Evolutionary conservation across 2,888 invertebrate species (phyloP).

Genomic region (Rapana venosa): DNA sequence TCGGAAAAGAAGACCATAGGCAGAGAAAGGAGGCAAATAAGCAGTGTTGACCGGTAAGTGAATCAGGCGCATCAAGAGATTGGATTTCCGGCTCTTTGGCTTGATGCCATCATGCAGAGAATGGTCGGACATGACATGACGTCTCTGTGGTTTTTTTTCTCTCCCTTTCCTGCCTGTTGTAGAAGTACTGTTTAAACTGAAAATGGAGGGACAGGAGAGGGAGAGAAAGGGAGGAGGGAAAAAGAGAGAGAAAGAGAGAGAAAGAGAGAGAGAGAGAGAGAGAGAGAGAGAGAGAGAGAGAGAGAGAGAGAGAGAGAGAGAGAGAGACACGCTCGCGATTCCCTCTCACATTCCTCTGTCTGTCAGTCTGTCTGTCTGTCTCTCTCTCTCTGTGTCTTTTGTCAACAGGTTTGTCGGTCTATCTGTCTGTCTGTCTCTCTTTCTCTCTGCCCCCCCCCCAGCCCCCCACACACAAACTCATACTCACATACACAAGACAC

Average conservation of each 20-base stretch:
- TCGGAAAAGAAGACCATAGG: too few species aligned
- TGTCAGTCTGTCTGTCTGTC: too few species aligned
- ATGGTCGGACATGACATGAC: neutral
- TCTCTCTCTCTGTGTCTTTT: too few species aligned
- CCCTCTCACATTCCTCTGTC: too few species aligned
- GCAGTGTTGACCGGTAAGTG: neutral
- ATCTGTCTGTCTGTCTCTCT: too few species aligned
- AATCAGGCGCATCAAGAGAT: slow-evolving; percentile 37
- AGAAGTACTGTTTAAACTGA: slow-evolving; percentile 1
- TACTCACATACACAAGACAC: too few species aligned
- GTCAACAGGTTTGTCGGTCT: too few species aligned
- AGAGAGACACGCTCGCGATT: too few species aligned
- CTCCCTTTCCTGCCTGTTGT: slow-evolving; percentile 6
- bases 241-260: neutral
- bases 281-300: slow-evolving; percentile 1
- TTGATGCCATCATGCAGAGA: slow-evolving; percentile 45
- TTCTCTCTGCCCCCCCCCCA: too few species aligned
- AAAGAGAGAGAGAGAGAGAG: neutral
- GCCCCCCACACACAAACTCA: too few species aligned
- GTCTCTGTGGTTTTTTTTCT: too few species aligned
- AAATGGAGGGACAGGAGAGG: neutral
- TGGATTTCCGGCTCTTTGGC: slow-evolving; percentile 40
- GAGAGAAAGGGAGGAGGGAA: neutral
- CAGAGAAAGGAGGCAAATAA: too few species aligned
- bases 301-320: neutral